A percentile compares a stretch with the other conserved stretches of the same genome.
These are phyloP conservation scores for Anodontia alba DNA, from an alignment of 2,888 invertebrate genomes.

Conservation along the genomic window DNA sequence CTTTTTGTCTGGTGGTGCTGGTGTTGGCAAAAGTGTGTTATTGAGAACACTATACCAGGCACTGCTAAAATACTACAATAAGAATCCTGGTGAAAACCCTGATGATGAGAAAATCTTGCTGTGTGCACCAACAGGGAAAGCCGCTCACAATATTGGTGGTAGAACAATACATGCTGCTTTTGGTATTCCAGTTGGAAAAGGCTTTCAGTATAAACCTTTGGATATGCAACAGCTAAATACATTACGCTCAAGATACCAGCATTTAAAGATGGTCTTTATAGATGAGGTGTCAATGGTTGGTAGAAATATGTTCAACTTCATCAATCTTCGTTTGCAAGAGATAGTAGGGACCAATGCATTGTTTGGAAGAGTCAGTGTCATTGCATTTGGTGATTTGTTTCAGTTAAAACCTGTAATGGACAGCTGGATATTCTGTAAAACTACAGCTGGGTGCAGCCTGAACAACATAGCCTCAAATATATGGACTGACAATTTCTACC, in stretches of 20 bases:
- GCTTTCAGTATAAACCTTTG: constrained; percentile 55
- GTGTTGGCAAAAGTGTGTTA: constrained; percentile 59
- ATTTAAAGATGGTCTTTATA: constrained; percentile 56
- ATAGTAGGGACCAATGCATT: constrained; percentile 36
- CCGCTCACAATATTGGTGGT: constrained; percentile 57
- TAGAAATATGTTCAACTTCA: constrained; percentile 52
- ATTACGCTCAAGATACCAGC: constrained; percentile 27
- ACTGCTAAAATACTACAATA: constrained; percentile 41
- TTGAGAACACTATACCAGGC: constrained; percentile 33
- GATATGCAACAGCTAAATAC: constrained; percentile 53
- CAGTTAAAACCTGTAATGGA: constrained; percentile 64
- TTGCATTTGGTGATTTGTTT: constrained; percentile 56
- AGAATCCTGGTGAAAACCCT: constrained; percentile 36
- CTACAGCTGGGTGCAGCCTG: background rate
- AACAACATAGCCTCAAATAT: constrained; percentile 40
- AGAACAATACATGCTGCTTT: constrained; percentile 55
- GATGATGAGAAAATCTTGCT: constrained; percentile 41
- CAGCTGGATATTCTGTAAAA: constrained; percentile 54
- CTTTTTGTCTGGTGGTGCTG: constrained; percentile 61
- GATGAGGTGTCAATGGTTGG: constrained; percentile 71
- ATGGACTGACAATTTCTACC: constrained; percentile 50
- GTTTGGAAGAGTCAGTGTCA: constrained; percentile 61
- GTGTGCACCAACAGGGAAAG: constrained; percentile 62
- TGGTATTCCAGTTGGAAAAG: constrained; percentile 42
- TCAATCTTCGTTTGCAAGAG: constrained; percentile 58